Evolutionary conservation across 2,113 vertebrate genomes (phyloP).

Genomic region (Xiphophorus couchianus): DNA sequence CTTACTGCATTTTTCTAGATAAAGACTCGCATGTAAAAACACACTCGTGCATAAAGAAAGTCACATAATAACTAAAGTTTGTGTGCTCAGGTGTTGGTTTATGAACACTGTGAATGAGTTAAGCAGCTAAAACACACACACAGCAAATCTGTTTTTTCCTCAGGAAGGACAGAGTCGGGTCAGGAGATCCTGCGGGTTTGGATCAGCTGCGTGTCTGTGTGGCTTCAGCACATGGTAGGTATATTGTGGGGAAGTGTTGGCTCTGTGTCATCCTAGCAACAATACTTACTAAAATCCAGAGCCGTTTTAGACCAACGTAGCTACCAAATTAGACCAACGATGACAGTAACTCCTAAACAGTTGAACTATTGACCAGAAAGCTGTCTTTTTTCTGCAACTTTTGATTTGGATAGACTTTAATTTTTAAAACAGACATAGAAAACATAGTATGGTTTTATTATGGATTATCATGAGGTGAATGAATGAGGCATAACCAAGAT

Average conservation of each 20-base stretch:
- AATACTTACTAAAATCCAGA: constrained; percentile 34
- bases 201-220: constrained; percentile 45
- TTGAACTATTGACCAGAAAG: not conserved
- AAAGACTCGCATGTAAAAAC: not conserved
- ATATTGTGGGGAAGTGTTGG: constrained; percentile 44
- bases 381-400: not conserved
- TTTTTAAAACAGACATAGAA: not conserved
- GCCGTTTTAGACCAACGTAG: not conserved
- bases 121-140: no score
- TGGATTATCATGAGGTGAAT: not conserved
- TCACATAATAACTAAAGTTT: constrained; percentile 21
- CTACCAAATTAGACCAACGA: constrained; percentile 25
- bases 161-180: constrained; percentile 59
- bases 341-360: constrained; percentile 11
- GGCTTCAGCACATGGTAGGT: constrained; percentile 39
- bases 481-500: no score
- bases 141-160: constrained; percentile 55
- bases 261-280: constrained; percentile 56
- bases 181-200: constrained; percentile 62
- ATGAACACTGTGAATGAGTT: not conserved
- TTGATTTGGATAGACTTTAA: not conserved
- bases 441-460: not conserved
- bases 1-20: not conserved
- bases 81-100: constrained; percentile 33
- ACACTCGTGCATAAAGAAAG: not conserved